Percentiles rank a stretch among this genome's conserved stretches.
Evolutionary conservation across 2,888 invertebrate genomes (phyloP).

Genomic region (Atherix ibis): DNA sequence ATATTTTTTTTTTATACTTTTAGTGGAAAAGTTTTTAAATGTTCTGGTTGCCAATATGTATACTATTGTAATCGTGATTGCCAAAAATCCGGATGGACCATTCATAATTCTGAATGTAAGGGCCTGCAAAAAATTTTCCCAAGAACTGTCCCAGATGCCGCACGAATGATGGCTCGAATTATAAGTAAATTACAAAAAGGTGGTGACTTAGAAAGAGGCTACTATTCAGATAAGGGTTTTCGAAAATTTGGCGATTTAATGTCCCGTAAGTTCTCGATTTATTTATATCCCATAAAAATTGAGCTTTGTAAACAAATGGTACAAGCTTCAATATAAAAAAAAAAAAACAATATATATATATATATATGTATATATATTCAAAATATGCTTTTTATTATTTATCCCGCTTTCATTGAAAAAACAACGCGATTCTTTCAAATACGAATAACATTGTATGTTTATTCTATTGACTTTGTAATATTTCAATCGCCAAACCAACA

Average conservation of each 20-base stretch:
- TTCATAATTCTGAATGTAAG: slow-evolving; percentile 71
- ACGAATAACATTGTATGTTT: too few species aligned
- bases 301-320: too few species aligned
- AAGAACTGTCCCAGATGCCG: slow-evolving; percentile 63
- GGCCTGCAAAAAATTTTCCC: slow-evolving; percentile 57
- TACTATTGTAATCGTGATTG: slow-evolving; percentile 69
- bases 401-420: too few species aligned
- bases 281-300: too few species aligned
- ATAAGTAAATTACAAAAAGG: slow-evolving; percentile 45
- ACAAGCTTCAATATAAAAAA: too few species aligned
- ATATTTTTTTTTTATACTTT: slow-evolving; percentile 5
- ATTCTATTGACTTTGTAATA: too few species aligned
- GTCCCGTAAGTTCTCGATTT: slow-evolving; percentile 77
- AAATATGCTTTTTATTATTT: too few species aligned
- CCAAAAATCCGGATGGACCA: slow-evolving; percentile 65
- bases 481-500: too few species aligned
- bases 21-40: slow-evolving; percentile 58
- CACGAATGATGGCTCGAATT: slow-evolving; percentile 60
- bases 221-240: slow-evolving; percentile 51
- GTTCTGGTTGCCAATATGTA: slow-evolving; percentile 68
- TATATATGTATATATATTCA: too few species aligned
- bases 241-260: slow-evolving; percentile 73
- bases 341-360: too few species aligned
- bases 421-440: too few species aligned
- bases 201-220: slow-evolving; percentile 48